Base-by-base conservation (phyloP, 2,797 vertebrate genomes). In the Sarcophilus harrisii region DNA sequence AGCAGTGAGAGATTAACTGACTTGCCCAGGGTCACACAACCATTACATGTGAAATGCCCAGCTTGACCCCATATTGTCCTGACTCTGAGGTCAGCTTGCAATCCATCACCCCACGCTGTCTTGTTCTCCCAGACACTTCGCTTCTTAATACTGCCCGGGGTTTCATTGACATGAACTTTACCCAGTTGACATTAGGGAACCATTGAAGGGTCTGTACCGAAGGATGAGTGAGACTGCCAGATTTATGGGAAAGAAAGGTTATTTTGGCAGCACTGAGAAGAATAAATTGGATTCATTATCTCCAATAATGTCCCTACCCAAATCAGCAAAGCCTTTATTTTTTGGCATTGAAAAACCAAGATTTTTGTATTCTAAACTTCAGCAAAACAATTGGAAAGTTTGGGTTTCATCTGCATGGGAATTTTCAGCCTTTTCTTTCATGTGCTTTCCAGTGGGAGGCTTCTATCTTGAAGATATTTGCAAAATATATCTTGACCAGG, bases 331-430 rank as follows among this genome's bases (percentile, higher is more conserved):
- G 60, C 2, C 91, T 96, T 97, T 95, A 10, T 27, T 92, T 45
- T 45, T 96, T 96, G 87, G 91, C 91, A 58, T 94, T 95, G 54
- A 93, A 96, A 96, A 94, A 90, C 57, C 58, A 94, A 94, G 73
- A 59, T 91, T 91, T 87, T 95, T 38, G 94, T 94, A 94, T 92
- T 97, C 90, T 94, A 13, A 96, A 97, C 91, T 96, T 66, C 4
- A 94, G 91, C 87, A 91, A 18, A 96, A 55, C 59, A 89, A 94
- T 90, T 49, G 93, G 93, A 96, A 97, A 95, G 92, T 94, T 96
- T 18, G 94, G 90, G 49, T 62, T 92, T 94, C 91, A 24, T 96
- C 60, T 91, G n/a, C 90, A 91, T 57, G 93, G 91, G 58, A 90
- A 90, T 21, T 38, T 96, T 94, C 55, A 14, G 92, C n/a, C 18